Conservation (phyloP, 2,888 invertebrate genomes). For the Drosophila mulleri region DNA sequence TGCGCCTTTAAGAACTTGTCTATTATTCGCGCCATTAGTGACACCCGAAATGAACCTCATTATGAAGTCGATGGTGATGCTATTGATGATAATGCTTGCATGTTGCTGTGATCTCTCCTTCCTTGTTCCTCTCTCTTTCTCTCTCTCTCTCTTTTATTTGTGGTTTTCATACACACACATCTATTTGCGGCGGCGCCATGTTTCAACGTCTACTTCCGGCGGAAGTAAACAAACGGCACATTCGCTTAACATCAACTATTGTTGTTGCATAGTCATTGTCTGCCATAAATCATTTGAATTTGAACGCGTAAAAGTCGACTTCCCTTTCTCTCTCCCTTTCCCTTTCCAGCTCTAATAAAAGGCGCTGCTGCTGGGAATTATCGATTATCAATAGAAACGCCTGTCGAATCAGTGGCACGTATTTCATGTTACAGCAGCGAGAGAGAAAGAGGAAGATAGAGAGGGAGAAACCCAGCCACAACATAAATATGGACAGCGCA, state of each 20-base stretch:
- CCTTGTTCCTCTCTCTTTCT: constrained; percentile 33
- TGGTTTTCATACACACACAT: constrained; percentile 53
- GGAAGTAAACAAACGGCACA: constrained; percentile 57
- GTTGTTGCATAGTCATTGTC: constrained; percentile 42
- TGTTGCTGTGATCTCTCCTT: constrained; percentile 30
- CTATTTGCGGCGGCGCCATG: constrained; percentile 58
- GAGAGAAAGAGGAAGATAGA: background rate
- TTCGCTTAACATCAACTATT: constrained; percentile 44
- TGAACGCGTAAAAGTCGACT: constrained; percentile 61
- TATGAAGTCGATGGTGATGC: constrained; percentile 24
- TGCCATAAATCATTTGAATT: constrained; percentile 71
- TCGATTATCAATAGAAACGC: constrained; percentile 54
- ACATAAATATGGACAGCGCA: constrained; percentile 10
- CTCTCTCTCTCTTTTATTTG: constrained; percentile 33
- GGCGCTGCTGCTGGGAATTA: constrained; percentile 37
- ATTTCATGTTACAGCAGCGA: constrained; percentile 29
- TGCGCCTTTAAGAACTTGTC: constrained; percentile 45
- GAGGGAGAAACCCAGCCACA: constrained; percentile 4
- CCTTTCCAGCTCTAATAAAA: constrained; percentile 43
- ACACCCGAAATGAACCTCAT: constrained; percentile 40
- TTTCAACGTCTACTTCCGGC: constrained; percentile 50
- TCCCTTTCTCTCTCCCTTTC: constrained; percentile 21
- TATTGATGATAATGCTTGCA: constrained; percentile 11
- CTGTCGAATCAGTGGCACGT: constrained; percentile 40
- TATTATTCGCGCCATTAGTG: constrained; percentile 60